Base-by-base conservation (phyloP, 2,888 invertebrate species). In the Allophyes oxyacanthae region DNA sequence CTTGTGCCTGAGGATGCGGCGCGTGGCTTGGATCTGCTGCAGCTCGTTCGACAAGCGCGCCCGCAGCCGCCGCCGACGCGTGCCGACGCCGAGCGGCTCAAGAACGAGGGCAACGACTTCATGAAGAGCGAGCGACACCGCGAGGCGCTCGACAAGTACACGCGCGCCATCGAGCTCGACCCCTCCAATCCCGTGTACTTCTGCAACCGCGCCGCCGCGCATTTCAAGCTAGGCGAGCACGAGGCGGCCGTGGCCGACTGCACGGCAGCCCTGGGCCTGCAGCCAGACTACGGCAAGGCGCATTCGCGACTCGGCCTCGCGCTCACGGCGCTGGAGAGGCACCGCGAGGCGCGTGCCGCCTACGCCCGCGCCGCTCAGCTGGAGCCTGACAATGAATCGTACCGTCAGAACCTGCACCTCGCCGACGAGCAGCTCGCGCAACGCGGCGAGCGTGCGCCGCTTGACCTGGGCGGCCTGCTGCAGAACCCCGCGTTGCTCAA, bases 181-280 rank as follows among this genome's bases (percentile, higher is more conserved):
- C 96, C 97, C 20, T 95, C 95, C 63, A 99, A 99, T 93, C 97
- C 99, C 0, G 98, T 99, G 28, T 99, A 97, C 91, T 99, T 98
- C 88, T 99, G 99, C 88, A 99, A 99, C 87, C 96, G 99, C 72
- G 99, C 99, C 41, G 99, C 99, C 1, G 99, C 99, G 0, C 97
- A 97, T 86, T 99, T 97, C 84, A 98, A 98, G 84, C 91, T 99
- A 69, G 97, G 97, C 44, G 96, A 97, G 80, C 97, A 98, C 82
- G 95, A 96, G 54, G 95, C 96, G 61, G 98, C 99, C 9, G 97
- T 99, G 49, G 96, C 96, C 49, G 99, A 99, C 90, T 99, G 99
- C 86, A 96, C 97, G 77, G 96, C 96, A 40, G 99, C 99, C 5
- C 94, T 99, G 51, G 95, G 96, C 30, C 95, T 99, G 73, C 99